phyloP scores from a whole-genome alignment of 2,888 invertebrate species.

The Agrenia bidenticulata region DNA sequence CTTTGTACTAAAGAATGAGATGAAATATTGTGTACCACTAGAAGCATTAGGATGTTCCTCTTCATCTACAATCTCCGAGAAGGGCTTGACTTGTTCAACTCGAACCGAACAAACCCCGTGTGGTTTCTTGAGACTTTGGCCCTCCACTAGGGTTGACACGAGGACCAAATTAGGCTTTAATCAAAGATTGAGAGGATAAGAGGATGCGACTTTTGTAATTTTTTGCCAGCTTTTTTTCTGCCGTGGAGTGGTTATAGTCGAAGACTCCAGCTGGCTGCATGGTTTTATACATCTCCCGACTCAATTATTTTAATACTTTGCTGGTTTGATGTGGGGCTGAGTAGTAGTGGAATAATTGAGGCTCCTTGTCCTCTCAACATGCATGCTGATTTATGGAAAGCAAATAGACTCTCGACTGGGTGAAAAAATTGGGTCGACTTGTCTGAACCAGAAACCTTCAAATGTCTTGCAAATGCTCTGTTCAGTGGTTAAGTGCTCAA shows the following conservation, averaged over 20 bases:
- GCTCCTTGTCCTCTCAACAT: conserved; percentile 17
- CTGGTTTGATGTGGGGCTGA: background rate
- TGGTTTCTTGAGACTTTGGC: background rate
- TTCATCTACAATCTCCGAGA: background rate
- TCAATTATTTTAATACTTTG: background rate
- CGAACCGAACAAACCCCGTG: background rate
- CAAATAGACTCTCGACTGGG: background rate
- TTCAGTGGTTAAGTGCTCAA: too few species aligned
- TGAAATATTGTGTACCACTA: background rate
- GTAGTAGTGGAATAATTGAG: conserved; percentile 1
- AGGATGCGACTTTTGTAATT: background rate
- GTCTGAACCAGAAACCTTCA: conserved; percentile 13
- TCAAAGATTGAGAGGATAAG: too few species aligned
- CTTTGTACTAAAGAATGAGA: background rate
- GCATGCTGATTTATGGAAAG: conserved; percentile 21
- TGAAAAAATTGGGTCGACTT: conserved; percentile 19
- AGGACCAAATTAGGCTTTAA: conserved; percentile 7
- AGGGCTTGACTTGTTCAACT: background rate
- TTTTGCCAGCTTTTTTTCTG: background rate
- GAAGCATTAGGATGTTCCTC: background rate
- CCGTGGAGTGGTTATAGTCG: background rate
- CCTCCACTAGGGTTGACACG: conserved; percentile 14
- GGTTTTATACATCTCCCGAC: background rate
- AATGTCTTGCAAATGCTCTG: background rate
- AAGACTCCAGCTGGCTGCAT: background rate